Conservation (phyloP, 2,797 vertebrate genomes). For the Falco concolor region DNA sequence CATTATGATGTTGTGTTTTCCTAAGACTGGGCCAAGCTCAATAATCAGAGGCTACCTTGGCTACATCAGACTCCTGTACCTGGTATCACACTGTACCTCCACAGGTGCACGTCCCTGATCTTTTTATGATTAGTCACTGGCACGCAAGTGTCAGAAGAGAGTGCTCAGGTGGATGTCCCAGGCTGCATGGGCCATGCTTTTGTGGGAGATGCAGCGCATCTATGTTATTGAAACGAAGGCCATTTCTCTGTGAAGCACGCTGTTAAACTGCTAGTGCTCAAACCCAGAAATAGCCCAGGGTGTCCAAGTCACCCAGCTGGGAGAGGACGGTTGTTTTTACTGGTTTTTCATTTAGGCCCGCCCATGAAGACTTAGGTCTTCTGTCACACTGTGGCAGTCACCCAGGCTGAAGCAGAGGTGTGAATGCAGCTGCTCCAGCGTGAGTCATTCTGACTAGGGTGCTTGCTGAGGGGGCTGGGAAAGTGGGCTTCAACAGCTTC, state of each 20-base stretch:
- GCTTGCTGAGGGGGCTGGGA: background rate
- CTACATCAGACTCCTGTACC: background rate
- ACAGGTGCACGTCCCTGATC: background rate
- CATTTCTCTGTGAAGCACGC: background rate
- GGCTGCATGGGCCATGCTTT: background rate
- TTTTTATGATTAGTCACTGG: background rate
- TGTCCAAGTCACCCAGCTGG: background rate
- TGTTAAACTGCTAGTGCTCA: background rate
- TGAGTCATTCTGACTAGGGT: too few species aligned
- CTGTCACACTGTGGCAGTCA: background rate
- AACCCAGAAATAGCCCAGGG: background rate
- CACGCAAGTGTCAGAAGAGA: background rate
- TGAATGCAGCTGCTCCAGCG: fast-evolving
- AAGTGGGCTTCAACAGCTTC: background rate
- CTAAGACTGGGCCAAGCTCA: background rate
- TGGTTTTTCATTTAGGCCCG: background rate
- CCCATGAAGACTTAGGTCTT: background rate
- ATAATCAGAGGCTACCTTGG: background rate
- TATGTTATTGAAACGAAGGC: background rate
- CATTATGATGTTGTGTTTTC: background rate
- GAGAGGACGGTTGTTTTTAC: background rate
- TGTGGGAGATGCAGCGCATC: fast-evolving
- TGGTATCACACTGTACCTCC: background rate
- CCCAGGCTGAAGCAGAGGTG: background rate
- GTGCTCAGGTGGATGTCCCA: background rate